Evolutionary conservation across 2,113 vertebrate species (phyloP).

Genomic region (Cyrtonyx montezumae): DNA sequence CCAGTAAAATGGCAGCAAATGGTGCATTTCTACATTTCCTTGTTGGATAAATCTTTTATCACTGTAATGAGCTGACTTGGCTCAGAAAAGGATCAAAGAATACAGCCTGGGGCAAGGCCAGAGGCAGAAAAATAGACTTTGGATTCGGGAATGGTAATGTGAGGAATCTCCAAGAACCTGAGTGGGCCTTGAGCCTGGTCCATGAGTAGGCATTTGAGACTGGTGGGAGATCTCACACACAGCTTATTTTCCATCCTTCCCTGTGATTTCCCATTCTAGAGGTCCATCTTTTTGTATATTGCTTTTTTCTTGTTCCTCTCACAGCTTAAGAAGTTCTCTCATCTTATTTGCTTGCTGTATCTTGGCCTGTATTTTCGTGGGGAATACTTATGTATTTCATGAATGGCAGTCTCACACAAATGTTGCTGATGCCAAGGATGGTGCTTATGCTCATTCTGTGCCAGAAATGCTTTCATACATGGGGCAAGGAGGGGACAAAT

Average conservation of each 20-base stretch:
- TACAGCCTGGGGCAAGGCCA: background rate
- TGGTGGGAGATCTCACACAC: background rate
- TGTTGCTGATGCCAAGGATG: background rate
- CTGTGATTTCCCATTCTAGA: accelerated
- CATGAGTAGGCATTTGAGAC: too few species aligned
- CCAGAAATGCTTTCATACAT: background rate
- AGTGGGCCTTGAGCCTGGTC: background rate
- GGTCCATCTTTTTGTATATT: background rate
- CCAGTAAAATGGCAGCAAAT: background rate
- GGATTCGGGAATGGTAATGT: background rate
- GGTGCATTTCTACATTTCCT: background rate
- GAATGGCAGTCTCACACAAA: background rate
- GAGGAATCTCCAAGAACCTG: background rate
- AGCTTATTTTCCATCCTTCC: background rate
- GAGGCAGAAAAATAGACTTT: background rate
- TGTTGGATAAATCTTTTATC: background rate
- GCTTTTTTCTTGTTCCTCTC: background rate
- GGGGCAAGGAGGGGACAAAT: background rate
- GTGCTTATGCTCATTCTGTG: background rate
- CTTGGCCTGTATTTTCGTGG: background rate
- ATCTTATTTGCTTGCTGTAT: background rate
- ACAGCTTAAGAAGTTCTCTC: background rate
- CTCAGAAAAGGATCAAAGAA: background rate
- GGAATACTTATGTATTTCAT: background rate
- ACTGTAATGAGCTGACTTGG: background rate